Evolutionary conservation across 1,140 invertebrate genomes (phyloP), one percentile per base, ranked within the genome.

Genomic region (Drosophila yakuba): DNA sequence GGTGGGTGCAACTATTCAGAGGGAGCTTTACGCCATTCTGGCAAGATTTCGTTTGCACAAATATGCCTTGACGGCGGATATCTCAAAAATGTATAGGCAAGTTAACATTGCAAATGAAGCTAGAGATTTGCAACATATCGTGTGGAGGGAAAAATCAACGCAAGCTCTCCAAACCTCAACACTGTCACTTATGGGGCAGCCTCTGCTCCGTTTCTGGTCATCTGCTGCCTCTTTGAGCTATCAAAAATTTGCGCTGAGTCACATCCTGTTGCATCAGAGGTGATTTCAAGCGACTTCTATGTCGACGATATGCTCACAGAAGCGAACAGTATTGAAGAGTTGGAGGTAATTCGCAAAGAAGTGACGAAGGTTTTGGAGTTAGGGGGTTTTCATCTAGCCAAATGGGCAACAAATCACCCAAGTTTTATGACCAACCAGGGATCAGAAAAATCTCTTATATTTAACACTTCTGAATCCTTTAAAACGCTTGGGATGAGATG

Each of bases 61-160:
- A 8, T 63, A 36, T 39, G 59, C 50, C 2, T n/a, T 71, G 8
- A 56, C 48, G 8, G 60, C 39, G 17, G 59, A 63, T 8, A 47
- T 71, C 3, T 54, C 28, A 2, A 54, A 63, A 8, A 71, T 63
- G 50, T 71, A 63, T 47, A 20, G 28, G 11, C 67, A 63, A 43
- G 36, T 50, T 17, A 8, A 38, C 35, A n/a, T 71, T 28, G 41
- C 25, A 23, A 17, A 17, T 17, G 17, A 17, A 17, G 17, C 17
- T 17, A 17, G 17, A 6, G 44, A 62, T 11, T 25, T 45, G 10
- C 67, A 71, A 43, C 28, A 47, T 10, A 71, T 71, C 47, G 11
- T 63, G 58, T 23, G 67, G n/a, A 36, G 64, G 36, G 63, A 59
- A 5, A 43, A 38, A 12, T 28, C 55, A 8, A 32, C 8, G 4